Base-by-base conservation (phyloP, 2,113 vertebrate species). In the Euleptes europaea region DNA sequence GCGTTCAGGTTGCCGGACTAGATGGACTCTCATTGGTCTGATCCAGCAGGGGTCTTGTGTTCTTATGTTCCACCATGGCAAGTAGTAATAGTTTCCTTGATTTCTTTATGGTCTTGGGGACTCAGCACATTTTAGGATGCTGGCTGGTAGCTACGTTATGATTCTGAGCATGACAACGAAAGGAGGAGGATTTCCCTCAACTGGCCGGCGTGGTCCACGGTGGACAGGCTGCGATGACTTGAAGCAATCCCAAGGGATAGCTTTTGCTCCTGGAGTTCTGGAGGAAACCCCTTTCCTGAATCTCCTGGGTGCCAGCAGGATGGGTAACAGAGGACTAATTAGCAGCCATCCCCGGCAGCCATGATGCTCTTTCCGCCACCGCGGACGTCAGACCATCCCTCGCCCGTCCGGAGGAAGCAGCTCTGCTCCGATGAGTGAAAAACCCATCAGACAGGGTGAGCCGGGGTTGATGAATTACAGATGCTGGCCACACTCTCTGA, bases 401-500 rank as follows among this genome's bases (percentile, higher is more conserved):
- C 8, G 40, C 38, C 60, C 7, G n/a, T 31, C 67, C 4, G n/a
- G 42, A 35, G 51, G 51, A 79, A n/a, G 54, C 35, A 38, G 51
- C 66, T 71, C 42, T 33, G 84, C 76, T 85, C 38, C 49, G 5
- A 26, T 1, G 65, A 60, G 66, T 6, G 38, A 70, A 72, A 35
- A 44, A 17, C 70, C 82, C 69, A 49, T 85, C 77, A 31, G 67
- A 38, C 19, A 5, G 42, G 63, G 63, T 35, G 35, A 4, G 42
- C 13, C 5, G 1, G 54, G 69, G 76, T 9, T 85, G 84, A 85
- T 80, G 84, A 80, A 73, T 80, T 85, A 51, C 84, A 80, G 67
- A 65, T 73, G 77, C 51, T 65, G 6, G 28, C 19, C 13, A 15
- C 51, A 21, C 40, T 65, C 40, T 28, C n/a, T 1, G 3, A 28